Base-by-base conservation (phyloP, 2,797 vertebrate genomes). In the Loris lydekkerianus region DNA sequence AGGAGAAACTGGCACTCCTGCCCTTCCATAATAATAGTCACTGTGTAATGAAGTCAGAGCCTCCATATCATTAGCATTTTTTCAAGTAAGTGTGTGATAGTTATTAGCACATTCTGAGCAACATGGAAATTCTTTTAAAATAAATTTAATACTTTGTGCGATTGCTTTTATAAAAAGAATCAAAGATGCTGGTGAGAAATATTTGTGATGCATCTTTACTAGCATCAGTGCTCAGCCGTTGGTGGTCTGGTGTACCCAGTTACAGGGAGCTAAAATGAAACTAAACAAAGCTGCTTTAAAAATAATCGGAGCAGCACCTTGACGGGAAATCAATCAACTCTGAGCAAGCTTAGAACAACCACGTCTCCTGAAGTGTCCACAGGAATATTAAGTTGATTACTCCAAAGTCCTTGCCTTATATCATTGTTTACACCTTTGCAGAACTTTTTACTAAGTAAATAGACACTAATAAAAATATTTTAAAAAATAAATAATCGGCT, bases 31-130 rank as follows among this genome's bases (percentile, higher is more conserved):
- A 49, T 40, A 53, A 84, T 37, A 58, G 60, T 49, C 40, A 3
- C 61, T 17, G 31, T 46, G 49, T 65, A 72, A 60, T 87, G 46
- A 90, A 90, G 53, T 27, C 61, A 69, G 81, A 76, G 73, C 81
- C 92, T 93, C 95, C 80, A 46, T 9, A 10, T 46, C 63, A 76
- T 86, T 72, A 75, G 11, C 81, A 85, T 84, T 27, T 87, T 53
- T 90, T 46, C 86, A 91, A 46, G 58, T 53, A 96, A 89, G 34
- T 78, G 7, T 65, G 67, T 65, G 43, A 25, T 40, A 75, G 61
- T 93, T 95, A 91, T 91, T 94, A 93, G 88, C 61, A 96, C 84
- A 83, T 76, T 92, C 69, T 82, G 29, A 77, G 31, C 86, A 96
- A 89, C 49, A 83, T 73, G 76, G 43, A 89, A 85, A 78, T 23